Base-by-base conservation (phyloP, 2,797 vertebrate genomes). In the Bradypodion pumilum region DNA sequence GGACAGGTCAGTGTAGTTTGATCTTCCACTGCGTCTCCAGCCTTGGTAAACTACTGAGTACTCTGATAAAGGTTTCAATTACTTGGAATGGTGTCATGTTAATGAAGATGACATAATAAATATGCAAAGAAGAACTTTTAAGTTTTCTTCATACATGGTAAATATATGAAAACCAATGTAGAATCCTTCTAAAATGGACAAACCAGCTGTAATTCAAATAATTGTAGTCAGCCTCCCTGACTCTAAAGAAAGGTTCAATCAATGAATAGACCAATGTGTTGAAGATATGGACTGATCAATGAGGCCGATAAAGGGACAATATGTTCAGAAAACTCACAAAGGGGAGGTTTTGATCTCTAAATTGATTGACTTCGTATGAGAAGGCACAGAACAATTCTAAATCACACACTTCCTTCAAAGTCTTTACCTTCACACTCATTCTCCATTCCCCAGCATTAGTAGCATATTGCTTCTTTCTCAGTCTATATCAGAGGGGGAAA, bases 101-200 rank as follows among this genome's bases (percentile, higher is more conserved):
- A n/a, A n/a, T n/a, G n/a, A n/a, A n/a, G n/a, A n/a, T n/a, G n/a
- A n/a, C n/a, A n/a, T n/a, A n/a, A n/a, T n/a, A n/a, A n/a, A n/a
- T n/a, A n/a, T n/a, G n/a, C n/a, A n/a, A n/a, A n/a, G n/a, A n/a
- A n/a, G n/a, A n/a, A n/a, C n/a, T n/a, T n/a, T n/a, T n/a, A n/a
- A n/a, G n/a, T n/a, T n/a, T n/a, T n/a, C n/a, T n/a, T n/a, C n/a
- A n/a, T 86, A 91, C 81, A 91, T 0, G 76, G 86, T 27, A 74
- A 83, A 89, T 78, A 85, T 10, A 80, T 2, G 63, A 92, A 90
- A 80, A 72, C 78, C 40, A 68, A 3, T 85, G 84, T 8, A 16
- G 66, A 86, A 40, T 69, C 80, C 86, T 56, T 81, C 37, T 78
- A 78, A 81, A 88, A 86, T 32, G 56, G 10, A 88, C 59, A 78